Conservation (phyloP, 1,140 invertebrate genomes). For the Eriosoma lanigerum region DNA sequence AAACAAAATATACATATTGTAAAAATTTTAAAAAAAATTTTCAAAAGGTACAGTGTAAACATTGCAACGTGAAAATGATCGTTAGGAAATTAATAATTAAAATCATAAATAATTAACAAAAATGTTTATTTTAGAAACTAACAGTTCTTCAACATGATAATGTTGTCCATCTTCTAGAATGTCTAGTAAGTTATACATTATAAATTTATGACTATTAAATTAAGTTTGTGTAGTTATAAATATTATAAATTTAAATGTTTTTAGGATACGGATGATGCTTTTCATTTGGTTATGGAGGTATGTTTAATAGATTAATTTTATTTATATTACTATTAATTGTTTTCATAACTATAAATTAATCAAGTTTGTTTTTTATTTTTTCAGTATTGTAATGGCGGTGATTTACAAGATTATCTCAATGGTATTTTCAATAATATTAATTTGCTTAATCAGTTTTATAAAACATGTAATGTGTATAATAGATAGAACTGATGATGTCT, state of each 20-base stretch:
- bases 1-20: too few relatives aligned
- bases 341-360: neutral
- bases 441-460: neutral
- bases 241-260: conserved; percentile 1
- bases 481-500: too few relatives aligned
- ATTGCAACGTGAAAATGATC: too few relatives aligned
- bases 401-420: conserved; percentile 94
- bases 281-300: conserved; percentile 75
- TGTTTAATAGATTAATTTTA: conserved; percentile 58
- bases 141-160: conserved; percentile 97
- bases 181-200: conserved; percentile 57
- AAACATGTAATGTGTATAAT: too few relatives aligned
- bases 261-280: conserved; percentile 47
- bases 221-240: neutral
- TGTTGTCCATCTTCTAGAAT: conserved; percentile 94
- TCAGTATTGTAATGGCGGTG: conserved; percentile 97
- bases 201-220: conserved; percentile 3
- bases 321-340: conserved; percentile 41
- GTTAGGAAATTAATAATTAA: neutral
- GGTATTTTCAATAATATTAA: conserved; percentile 61
- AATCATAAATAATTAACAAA: neutral
- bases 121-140: conserved; percentile 69
- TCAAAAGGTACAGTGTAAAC: too few relatives aligned
- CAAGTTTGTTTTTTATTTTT: conserved; percentile 56
- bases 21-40: too few relatives aligned